A percentile compares a stretch with the other conserved stretches of the same genome.
Conservation (phyloP, 2,888 invertebrate species). For the Dyspetes luteomarginatus region DNA sequence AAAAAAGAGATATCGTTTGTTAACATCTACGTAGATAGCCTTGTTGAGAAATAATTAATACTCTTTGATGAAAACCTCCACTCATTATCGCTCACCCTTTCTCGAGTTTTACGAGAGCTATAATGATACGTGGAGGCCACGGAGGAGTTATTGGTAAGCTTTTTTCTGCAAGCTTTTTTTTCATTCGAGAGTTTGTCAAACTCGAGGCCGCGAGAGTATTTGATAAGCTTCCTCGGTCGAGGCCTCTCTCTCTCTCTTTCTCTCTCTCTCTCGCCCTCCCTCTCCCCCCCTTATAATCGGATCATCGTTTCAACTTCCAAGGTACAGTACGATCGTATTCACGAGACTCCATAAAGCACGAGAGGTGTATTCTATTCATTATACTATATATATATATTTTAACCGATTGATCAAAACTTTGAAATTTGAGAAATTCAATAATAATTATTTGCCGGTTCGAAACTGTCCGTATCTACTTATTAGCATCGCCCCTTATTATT, state of each 20-base stretch:
- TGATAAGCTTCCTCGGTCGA: slow-evolving; percentile 72
- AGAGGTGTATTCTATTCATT: not conserved
- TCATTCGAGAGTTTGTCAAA: slow-evolving; percentile 30
- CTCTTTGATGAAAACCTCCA: not conserved
- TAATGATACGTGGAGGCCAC: not conserved
- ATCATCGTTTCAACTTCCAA: slow-evolving; percentile 65
- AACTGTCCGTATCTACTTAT: slow-evolving; percentile 18
- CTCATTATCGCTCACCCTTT: not conserved
- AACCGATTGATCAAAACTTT: not conserved
- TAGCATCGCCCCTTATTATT: not conserved
- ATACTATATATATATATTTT: not conserved
- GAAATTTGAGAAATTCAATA: not conserved
- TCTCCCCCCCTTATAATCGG: slow-evolving; percentile 66
- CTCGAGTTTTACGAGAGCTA: not conserved
- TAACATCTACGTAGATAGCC: not conserved
- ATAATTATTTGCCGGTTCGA: not conserved
- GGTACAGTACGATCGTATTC: slow-evolving; percentile 55
- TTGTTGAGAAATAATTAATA: not conserved
- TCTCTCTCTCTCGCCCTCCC: not conserved
- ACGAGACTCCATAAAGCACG: slow-evolving; percentile 41
- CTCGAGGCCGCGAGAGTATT: slow-evolving; percentile 66
- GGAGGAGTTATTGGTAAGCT: slow-evolving; percentile 4
- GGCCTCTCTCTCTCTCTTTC: slow-evolving; percentile 37
- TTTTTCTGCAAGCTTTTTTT: slow-evolving; percentile 14
- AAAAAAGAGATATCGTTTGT: not conserved